Conservation (phyloP, 2,797 vertebrate species). For the Dipus sagitta region DNA sequence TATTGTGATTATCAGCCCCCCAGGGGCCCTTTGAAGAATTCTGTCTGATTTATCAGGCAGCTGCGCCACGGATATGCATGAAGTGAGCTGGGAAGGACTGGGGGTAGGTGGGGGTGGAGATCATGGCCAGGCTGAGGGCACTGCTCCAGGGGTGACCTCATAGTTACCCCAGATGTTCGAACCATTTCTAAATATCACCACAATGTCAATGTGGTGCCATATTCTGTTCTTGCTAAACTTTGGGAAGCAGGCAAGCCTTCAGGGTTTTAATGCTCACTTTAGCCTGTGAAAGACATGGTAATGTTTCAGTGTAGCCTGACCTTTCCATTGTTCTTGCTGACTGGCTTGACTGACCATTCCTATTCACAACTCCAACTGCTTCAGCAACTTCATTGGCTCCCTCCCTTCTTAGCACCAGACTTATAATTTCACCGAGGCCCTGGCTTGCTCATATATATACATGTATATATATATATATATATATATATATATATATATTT, state of each 20-base stretch:
- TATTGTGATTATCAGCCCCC: slow-evolving; percentile 82
- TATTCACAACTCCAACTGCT: slow-evolving; percentile 32
- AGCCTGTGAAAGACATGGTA: slow-evolving; percentile 65
- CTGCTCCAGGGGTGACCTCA: slow-evolving; percentile 70
- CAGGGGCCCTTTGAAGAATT: slow-evolving; percentile 82
- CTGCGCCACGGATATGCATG: slow-evolving; percentile 69
- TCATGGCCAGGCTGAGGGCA: slow-evolving; percentile 19
- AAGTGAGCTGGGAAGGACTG: slow-evolving; percentile 48
- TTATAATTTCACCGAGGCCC: neutral
- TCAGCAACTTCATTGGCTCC: slow-evolving; percentile 52
- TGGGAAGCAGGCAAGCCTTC: slow-evolving; percentile 16
- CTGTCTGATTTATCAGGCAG: slow-evolving; percentile 80
- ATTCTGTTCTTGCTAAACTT: slow-evolving; percentile 58
- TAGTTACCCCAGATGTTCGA: slow-evolving; percentile 72
- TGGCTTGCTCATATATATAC: slow-evolving; percentile 44
- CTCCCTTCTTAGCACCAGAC: slow-evolving; percentile 49
- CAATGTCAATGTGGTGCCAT: slow-evolving; percentile 44
- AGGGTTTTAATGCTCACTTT: slow-evolving; percentile 77
- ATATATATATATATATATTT: slow-evolving; percentile 6
- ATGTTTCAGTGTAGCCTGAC: slow-evolving; percentile 65
- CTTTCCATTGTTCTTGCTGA: slow-evolving; percentile 70
- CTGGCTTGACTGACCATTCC: slow-evolving; percentile 65
- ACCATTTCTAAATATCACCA: slow-evolving; percentile 65
- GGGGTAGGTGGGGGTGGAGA: neutral
- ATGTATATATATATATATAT: neutral